phyloP scores from a whole-genome alignment of 2,113 vertebrate species.

The Sapayoa aenigma region DNA sequence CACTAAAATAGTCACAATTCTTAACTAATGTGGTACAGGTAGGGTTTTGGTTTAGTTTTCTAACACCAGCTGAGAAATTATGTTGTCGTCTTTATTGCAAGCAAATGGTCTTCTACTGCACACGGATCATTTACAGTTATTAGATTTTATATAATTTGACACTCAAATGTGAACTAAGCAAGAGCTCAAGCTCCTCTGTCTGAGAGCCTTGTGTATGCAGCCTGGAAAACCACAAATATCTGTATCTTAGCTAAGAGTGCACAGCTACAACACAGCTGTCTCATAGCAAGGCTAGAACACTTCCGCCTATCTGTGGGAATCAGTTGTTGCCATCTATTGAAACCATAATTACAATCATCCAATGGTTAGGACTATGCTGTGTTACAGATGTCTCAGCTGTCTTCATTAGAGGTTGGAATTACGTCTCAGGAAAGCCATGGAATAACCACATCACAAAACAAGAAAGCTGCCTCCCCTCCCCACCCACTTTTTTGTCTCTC shows the following conservation, averaged over 20 bases:
- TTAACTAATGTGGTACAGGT: not conserved
- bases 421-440: not conserved
- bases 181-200: not conserved
- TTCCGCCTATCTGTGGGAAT: not conserved
- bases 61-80: not conserved
- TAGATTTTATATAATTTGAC: not conserved
- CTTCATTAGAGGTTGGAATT: not conserved
- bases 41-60: not conserved
- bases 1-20: not conserved
- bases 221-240: not conserved
- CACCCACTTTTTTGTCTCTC: not conserved
- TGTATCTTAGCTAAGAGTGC: not conserved
- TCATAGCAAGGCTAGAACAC: not conserved
- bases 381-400: slow-evolving; percentile 24
- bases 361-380: not conserved
- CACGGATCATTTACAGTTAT: not conserved
- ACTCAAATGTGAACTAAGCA: not conserved
- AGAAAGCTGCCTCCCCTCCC: not conserved
- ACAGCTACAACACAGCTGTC: not conserved
- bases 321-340: not conserved
- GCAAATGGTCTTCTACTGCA: not conserved
- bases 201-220: not conserved
- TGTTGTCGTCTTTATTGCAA: not conserved
- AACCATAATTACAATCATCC: slow-evolving; percentile 4
- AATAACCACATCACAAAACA: not conserved